Conservation (phyloP, 2,113 vertebrate genomes). For the Strix uralensis region DNA sequence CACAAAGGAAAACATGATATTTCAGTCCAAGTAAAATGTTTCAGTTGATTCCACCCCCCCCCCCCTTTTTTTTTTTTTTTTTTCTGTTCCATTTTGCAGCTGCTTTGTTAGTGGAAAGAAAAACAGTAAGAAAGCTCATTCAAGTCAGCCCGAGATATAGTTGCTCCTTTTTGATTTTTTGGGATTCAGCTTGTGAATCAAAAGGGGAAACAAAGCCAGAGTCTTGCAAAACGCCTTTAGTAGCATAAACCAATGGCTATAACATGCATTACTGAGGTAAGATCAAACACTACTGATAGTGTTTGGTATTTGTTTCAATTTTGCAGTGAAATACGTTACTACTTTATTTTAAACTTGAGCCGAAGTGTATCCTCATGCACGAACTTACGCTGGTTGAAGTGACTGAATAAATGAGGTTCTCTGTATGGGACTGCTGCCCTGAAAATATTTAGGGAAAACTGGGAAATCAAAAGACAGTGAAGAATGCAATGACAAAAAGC, state of each 20-base stretch:
- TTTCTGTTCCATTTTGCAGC: not conserved
- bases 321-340: not conserved
- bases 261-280: not conserved
- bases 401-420: not conserved
- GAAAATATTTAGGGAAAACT: not conserved
- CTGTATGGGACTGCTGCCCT: not conserved
- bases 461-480: not conserved
- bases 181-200: not conserved
- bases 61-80: not conserved
- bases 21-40: conserved; percentile 29
- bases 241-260: not conserved
- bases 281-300: not conserved
- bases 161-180: not conserved
- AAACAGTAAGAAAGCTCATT: not conserved
- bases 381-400: not conserved
- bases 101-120: not conserved
- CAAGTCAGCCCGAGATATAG: not conserved
- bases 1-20: not conserved
- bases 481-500: not conserved
- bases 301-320: not conserved
- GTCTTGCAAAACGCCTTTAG: not conserved
- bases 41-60: not conserved
- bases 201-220: not conserved
- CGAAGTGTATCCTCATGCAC: not conserved
- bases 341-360: not conserved